Evolutionary conservation across 2,797 vertebrate species (phyloP).

Genomic region (Catostomus latipinnis): DNA sequence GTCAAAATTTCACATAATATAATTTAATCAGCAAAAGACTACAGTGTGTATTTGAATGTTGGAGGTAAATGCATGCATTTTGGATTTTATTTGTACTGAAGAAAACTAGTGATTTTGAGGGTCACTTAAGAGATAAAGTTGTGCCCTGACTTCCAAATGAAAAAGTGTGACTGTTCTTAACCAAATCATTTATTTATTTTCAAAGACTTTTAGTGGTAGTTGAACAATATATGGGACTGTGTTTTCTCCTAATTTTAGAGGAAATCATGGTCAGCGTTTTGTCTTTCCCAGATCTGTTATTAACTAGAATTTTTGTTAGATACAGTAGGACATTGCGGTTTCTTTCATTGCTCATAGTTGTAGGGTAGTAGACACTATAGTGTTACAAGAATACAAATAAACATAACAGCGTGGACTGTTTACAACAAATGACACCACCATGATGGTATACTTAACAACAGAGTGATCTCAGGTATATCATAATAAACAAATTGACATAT

Average conservation of each 20-base stretch:
- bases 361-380: too few species aligned
- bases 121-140: slow-evolving; percentile 31
- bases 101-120: slow-evolving; percentile 33
- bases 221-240: background rate
- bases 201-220: background rate
- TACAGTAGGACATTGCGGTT: too few species aligned
- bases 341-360: too few species aligned
- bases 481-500: background rate
- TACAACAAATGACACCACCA: too few species aligned
- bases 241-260: background rate
- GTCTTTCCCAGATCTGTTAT: too few species aligned
- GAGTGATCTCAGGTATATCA: background rate
- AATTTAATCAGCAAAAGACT: background rate
- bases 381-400: too few species aligned
- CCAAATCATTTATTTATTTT: background rate
- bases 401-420: too few species aligned
- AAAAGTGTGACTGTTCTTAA: background rate
- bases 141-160: slow-evolving; percentile 16
- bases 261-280: too few species aligned
- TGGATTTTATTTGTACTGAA: slow-evolving; percentile 48
- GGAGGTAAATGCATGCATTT: slow-evolving; percentile 46
- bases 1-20: slow-evolving; percentile 14
- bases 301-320: too few species aligned
- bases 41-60: slow-evolving; percentile 37
- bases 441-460: background rate